These are phyloP conservation scores for Perdita meconis DNA, from an alignment of 2,888 invertebrate genomes.

Conservation along the genomic window DNA sequence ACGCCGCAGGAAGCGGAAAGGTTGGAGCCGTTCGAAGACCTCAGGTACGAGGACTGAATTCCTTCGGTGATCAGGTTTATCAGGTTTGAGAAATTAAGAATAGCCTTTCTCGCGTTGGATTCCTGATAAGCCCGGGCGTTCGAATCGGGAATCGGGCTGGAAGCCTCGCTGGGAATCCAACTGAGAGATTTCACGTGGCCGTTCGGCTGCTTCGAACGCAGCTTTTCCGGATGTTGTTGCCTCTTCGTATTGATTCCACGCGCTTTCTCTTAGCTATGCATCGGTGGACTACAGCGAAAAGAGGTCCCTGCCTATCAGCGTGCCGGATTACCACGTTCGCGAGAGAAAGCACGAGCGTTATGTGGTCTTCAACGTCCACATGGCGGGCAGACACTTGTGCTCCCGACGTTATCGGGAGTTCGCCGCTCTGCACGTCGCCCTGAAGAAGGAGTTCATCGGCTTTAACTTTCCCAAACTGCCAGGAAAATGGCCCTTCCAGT, in stretches of 20 bases:
- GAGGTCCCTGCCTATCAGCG: slow-evolving; percentile 93
- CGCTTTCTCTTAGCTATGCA: slow-evolving; percentile 86
- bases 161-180: no score
- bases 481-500: slow-evolving; percentile 98
- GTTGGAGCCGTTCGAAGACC: slow-evolving; percentile 83
- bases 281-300: slow-evolving; percentile 98
- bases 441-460: slow-evolving; percentile 97
- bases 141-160: no score
- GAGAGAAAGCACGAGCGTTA: slow-evolving; percentile 95
- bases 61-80: no score
- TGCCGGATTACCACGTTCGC: slow-evolving; percentile 97
- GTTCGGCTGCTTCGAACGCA: no score
- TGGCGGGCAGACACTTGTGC: slow-evolving; percentile 99
- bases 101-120: neutral
- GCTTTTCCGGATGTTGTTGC: neutral
- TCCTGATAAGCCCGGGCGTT: neutral
- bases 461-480: slow-evolving; percentile 99
- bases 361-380: slow-evolving; percentile 98
- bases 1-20: slow-evolving; percentile 91
- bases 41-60: slow-evolving; percentile 74
- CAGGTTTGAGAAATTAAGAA: neutral
- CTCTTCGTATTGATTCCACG: neutral
- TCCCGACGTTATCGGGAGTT: slow-evolving; percentile 98
- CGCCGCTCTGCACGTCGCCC: slow-evolving; percentile 92
- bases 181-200: no score